Percentiles rank a stretch among this genome's conserved stretches.
Conservation (phyloP, 2,797 vertebrate genomes). For the Pagetopsis macropterus region DNA sequence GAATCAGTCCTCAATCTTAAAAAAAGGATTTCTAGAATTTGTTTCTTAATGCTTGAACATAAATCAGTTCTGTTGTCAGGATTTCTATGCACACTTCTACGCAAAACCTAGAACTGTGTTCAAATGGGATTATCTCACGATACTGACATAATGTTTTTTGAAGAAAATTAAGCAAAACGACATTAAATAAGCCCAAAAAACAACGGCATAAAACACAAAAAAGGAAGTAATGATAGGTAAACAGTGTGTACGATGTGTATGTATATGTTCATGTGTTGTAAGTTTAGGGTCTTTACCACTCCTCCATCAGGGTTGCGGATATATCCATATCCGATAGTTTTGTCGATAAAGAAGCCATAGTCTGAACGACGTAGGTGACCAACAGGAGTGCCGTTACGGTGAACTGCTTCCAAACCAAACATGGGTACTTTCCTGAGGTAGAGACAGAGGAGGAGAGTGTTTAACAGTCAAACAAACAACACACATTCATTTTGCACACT, state of each 20-base stretch:
- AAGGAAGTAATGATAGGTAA: too few species aligned
- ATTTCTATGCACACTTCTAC: background rate
- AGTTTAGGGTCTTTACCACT: conserved; percentile 81
- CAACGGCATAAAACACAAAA: too few species aligned
- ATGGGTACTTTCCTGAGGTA: conserved; percentile 89
- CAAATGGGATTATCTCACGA: background rate
- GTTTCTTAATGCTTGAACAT: background rate
- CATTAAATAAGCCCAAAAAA: too few species aligned
- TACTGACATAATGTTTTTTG: background rate
- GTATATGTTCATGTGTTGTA: background rate
- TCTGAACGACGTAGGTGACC: conserved; percentile 91
- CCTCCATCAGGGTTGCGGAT: conserved; percentile 87
- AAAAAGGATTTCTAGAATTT: background rate
- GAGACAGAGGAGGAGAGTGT: background rate
- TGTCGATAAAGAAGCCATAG: conserved; percentile 90
- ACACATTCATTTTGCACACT: background rate
- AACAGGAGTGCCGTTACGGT: conserved; percentile 87
- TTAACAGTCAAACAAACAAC: background rate
- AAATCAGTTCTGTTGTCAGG: background rate
- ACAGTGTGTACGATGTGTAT: background rate
- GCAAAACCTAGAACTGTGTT: background rate
- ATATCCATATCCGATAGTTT: conserved; percentile 93
- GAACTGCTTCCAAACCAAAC: conserved; percentile 94
- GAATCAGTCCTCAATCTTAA: background rate
- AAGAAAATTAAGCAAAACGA: too few species aligned